phyloP scores from a whole-genome alignment of 2,113 vertebrate species.

The Eptesicus fuscus region DNA sequence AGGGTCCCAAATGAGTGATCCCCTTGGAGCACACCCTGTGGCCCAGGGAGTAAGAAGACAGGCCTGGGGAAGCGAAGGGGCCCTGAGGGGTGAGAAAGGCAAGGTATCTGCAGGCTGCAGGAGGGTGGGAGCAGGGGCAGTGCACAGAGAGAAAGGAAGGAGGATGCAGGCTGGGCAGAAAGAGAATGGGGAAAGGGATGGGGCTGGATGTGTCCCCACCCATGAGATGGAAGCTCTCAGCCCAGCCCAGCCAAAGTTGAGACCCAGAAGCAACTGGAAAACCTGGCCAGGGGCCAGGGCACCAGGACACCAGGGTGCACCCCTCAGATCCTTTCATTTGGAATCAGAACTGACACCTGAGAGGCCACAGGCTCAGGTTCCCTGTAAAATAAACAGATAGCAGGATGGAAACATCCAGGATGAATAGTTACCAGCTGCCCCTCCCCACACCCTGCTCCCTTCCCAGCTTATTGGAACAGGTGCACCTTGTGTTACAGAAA shows the following conservation, averaged over 20 bases:
- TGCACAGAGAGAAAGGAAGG: not conserved
- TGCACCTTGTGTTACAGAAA: not conserved
- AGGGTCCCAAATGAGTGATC: not conserved
- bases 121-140: not conserved
- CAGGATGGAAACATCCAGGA: constrained; percentile 48
- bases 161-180: not conserved
- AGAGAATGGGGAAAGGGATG: not conserved
- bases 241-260: not conserved
- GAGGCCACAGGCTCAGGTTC: constrained; percentile 59
- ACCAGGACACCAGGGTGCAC: not conserved
- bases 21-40: not conserved
- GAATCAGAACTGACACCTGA: constrained; percentile 53
- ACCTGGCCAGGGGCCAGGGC: not conserved
- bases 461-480: not conserved
- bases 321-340: constrained; percentile 37
- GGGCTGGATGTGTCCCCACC: too few species aligned
- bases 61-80: not conserved
- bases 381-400: constrained; percentile 50
- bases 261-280: constrained; percentile 38
- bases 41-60: not conserved
- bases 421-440: not conserved
- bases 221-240: not conserved
- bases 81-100: not conserved
- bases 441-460: not conserved
- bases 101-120: not conserved